Evolutionary conservation across 2,113 vertebrate species (phyloP).

Genomic region (Accipiter virgatus): DNA sequence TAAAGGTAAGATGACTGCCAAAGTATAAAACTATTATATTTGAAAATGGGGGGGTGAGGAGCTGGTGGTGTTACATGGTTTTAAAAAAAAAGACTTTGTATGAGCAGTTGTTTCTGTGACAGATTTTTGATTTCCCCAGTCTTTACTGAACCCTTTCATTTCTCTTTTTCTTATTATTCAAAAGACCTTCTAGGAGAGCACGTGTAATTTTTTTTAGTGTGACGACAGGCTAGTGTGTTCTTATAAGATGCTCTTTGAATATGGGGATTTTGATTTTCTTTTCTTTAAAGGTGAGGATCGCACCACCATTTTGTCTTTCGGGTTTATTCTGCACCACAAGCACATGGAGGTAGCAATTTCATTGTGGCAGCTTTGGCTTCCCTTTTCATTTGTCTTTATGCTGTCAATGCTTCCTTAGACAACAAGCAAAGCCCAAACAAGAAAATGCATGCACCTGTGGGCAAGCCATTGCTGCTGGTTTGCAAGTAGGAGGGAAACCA

Average conservation of each 20-base stretch:
- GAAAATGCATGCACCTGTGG: background rate
- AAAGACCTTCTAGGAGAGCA: background rate
- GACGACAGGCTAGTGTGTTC: background rate
- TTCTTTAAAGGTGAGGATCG: background rate
- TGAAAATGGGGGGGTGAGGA: background rate
- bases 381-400: background rate
- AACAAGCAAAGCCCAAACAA: background rate
- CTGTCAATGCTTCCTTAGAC: background rate
- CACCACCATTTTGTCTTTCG: background rate
- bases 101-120: background rate
- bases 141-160: background rate
- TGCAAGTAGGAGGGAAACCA: background rate
- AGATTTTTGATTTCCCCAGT: background rate
- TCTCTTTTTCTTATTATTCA: background rate
- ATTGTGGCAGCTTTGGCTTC: background rate
- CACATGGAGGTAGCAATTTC: background rate
- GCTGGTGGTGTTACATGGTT: background rate
- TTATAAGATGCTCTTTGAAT: background rate
- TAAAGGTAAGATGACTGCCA: background rate
- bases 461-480: background rate
- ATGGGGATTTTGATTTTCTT: background rate
- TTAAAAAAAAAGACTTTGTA: too few species aligned
- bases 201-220: background rate
- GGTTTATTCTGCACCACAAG: background rate
- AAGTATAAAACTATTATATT: background rate